Evolutionary conservation across 1,140 invertebrate genomes (phyloP).

Genomic region (Samia ricini): DNA sequence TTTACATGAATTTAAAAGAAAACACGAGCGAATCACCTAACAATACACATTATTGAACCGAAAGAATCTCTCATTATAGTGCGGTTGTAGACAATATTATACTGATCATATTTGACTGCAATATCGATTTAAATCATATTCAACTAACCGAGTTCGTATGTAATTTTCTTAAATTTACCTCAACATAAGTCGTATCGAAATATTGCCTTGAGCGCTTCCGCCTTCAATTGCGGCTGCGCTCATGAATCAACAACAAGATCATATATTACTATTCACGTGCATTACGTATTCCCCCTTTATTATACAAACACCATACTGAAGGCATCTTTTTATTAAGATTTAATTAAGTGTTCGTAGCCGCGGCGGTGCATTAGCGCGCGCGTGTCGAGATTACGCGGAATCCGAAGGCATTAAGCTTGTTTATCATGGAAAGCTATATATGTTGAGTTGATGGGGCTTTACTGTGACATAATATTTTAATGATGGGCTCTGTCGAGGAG

Average conservation of each 20-base stretch:
- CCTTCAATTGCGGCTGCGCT: conserved; percentile 1
- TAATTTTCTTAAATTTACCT: conserved; percentile 40
- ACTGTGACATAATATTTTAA: background rate
- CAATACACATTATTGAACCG: too few relatives aligned
- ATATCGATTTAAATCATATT: too few relatives aligned
- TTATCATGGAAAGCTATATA: conserved; percentile 2
- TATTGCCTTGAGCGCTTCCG: conserved; percentile 26
- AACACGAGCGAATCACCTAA: too few relatives aligned
- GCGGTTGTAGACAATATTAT: conserved; percentile 49
- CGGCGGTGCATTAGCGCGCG: conserved; percentile 43
- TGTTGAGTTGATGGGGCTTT: background rate
- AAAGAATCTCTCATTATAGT: conserved; percentile 6
- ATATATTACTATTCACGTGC: conserved; percentile 24
- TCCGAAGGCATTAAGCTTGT: conserved; percentile 15
- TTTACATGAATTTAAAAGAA: too few relatives aligned
- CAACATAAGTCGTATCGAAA: conserved; percentile 26
- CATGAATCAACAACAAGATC: conserved; percentile 20
- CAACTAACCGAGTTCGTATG: conserved; percentile 34
- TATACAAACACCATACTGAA: conserved; percentile 9
- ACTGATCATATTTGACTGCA: conserved; percentile 43
- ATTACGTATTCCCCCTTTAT: conserved; percentile 29
- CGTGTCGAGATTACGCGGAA: conserved; percentile 45
- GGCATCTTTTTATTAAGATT: conserved; percentile 59
- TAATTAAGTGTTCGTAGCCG: conserved; percentile 56
- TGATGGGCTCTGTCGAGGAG: background rate